Conservation (phyloP, 2,113 vertebrate genomes). For the Lycocorax pyrrhopterus region DNA sequence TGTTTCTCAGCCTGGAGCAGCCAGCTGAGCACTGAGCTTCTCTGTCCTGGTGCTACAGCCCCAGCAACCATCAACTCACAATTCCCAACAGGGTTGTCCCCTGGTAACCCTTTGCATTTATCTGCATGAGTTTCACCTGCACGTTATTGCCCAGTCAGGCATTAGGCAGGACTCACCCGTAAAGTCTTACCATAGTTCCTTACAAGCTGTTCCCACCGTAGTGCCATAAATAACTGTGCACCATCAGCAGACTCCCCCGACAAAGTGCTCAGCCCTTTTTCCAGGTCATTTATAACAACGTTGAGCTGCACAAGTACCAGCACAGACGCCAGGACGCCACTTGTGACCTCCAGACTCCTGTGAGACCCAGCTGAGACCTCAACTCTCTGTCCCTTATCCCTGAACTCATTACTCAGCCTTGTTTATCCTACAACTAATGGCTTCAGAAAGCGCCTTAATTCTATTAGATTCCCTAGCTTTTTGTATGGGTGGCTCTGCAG, state of each 20-base stretch:
- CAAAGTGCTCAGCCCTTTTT: background rate
- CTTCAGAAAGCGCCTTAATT: background rate
- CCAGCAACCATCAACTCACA: background rate
- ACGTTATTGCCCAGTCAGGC: background rate
- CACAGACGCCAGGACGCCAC: accelerated
- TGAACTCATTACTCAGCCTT: background rate
- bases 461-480: background rate
- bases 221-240: background rate
- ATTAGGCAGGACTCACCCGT: background rate
- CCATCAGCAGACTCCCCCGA: background rate
- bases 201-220: background rate
- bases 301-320: background rate
- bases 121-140: background rate
- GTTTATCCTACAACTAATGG: background rate
- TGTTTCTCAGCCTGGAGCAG: background rate
- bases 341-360: background rate
- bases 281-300: background rate
- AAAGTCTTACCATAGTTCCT: background rate
- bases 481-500: background rate
- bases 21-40: background rate
- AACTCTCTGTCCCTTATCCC: background rate
- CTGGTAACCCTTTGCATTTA: background rate
- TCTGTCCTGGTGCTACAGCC: background rate
- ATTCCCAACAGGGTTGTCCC: background rate
- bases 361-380: background rate